These are phyloP conservation scores for Bergia sp. DNA, from an alignment of 92 coral and sea anemone species.

Conservation along the genomic window DNA sequence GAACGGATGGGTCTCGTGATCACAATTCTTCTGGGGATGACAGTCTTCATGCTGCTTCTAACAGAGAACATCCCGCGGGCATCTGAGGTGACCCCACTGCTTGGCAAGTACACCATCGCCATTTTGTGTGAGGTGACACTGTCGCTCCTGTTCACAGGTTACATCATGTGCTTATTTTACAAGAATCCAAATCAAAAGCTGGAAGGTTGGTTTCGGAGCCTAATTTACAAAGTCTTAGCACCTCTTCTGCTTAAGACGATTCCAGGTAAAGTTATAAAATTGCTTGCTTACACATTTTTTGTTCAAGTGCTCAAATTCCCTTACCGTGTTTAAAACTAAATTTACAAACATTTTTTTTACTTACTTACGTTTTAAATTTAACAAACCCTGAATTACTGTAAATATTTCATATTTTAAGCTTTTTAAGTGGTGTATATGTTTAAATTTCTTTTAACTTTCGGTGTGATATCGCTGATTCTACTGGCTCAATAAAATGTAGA, in stretches of 20 bases:
- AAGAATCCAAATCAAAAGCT: constrained; percentile 68
- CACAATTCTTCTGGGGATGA: constrained; percentile 85
- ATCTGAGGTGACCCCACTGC: constrained; percentile 91
- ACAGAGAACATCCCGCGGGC: constrained; percentile 92
- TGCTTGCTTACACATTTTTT: too few species aligned
- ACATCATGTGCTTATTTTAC: constrained; percentile 67
- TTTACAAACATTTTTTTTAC: too few species aligned
- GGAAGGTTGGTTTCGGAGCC: constrained; percentile 74
- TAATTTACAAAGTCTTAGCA: constrained; percentile 74
- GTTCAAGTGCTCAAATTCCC: too few species aligned
- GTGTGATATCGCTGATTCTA: too few species aligned
- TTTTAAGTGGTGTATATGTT: too few species aligned
- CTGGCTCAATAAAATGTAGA: too few species aligned
- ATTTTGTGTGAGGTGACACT: constrained; percentile 84
- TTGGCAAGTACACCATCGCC: constrained; percentile 81
- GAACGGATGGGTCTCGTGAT: constrained; percentile 92
- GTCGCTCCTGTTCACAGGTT: constrained; percentile 80
- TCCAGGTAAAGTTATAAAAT: constrained; percentile 11
- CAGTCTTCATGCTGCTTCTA: constrained; percentile 90
- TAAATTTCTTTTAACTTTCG: too few species aligned
- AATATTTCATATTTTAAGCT: too few species aligned
- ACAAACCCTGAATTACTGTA: too few species aligned
- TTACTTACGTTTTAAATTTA: too few species aligned
- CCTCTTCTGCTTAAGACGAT: constrained; percentile 49
- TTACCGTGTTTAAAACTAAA: too few species aligned